These are phyloP conservation scores for Cebidichthys violaceus DNA, from an alignment of 2,113 vertebrate species.

Conservation along the genomic window DNA sequence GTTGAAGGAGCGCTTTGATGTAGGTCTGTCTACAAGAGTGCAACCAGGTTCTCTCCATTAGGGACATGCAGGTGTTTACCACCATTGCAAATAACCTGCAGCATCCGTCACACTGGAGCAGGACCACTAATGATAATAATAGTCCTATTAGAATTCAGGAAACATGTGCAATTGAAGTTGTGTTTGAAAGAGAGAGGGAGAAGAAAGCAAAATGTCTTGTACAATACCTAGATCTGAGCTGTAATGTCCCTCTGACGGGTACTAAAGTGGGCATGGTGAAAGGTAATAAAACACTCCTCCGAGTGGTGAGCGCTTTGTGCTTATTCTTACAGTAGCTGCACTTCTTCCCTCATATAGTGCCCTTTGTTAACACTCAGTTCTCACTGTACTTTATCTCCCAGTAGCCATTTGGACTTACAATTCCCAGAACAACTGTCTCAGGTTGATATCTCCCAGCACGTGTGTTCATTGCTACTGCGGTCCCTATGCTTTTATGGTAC, in stretches of 20 bases:
- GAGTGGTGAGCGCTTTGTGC: slow-evolving; percentile 30
- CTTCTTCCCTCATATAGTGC: slow-evolving; percentile 17
- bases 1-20: slow-evolving; percentile 62
- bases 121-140: slow-evolving; percentile 22
- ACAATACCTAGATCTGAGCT: slow-evolving; percentile 21
- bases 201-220: slow-evolving; percentile 15
- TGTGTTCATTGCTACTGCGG: background rate
- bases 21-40: slow-evolving; percentile 39
- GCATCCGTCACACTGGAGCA: slow-evolving; percentile 9
- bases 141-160: slow-evolving; percentile 36
- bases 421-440: slow-evolving; percentile 32
- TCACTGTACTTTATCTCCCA: slow-evolving; percentile 42
- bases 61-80: slow-evolving; percentile 49
- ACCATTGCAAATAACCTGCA: slow-evolving; percentile 60
- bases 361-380: slow-evolving; percentile 39
- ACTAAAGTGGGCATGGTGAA: background rate
- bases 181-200: slow-evolving; percentile 21
- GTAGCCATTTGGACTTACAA: slow-evolving; percentile 49
- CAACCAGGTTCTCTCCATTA: slow-evolving; percentile 58
- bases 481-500: slow-evolving; percentile 30
- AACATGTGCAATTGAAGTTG: slow-evolving; percentile 1
- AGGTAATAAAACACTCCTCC: slow-evolving; percentile 38
- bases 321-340: slow-evolving; percentile 30
- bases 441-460: slow-evolving; percentile 41
- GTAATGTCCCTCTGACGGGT: slow-evolving; percentile 7